These are phyloP conservation scores for Stylophora pistillata DNA, from an alignment of 64 coral and sea anemone species.

Conservation along the genomic window DNA sequence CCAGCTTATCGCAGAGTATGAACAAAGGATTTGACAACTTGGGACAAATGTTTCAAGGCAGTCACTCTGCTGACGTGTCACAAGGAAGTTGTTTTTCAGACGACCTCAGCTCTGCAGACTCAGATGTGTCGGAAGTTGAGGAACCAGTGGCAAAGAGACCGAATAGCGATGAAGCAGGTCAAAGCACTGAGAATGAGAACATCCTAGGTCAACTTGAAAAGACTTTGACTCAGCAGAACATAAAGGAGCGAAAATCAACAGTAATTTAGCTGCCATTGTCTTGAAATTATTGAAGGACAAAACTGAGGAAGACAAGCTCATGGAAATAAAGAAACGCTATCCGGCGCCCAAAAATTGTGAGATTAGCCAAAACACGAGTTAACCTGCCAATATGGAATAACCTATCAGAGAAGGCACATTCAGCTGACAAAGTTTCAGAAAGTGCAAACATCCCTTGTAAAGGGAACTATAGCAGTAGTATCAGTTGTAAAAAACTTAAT, in stretches of 20 bases:
- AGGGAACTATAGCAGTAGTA: constrained; percentile 21
- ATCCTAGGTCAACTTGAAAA: neutral
- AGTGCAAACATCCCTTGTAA: constrained; percentile 52
- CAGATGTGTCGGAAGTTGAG: too few relatives aligned
- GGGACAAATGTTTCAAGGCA: too few relatives aligned
- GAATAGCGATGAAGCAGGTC: too few relatives aligned
- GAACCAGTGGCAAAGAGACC: too few relatives aligned
- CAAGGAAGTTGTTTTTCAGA: too few relatives aligned
- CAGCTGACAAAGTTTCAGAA: constrained; percentile 28
- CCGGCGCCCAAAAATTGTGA: constrained; percentile 17
- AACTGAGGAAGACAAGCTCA: constrained; percentile 45
- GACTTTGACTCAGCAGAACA: constrained; percentile 11
- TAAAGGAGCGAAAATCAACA: constrained; percentile 7
- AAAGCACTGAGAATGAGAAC: too few relatives aligned
- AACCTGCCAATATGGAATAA: constrained; percentile 52
- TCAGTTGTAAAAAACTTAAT: constrained; percentile 30
- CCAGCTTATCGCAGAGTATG: too few relatives aligned
- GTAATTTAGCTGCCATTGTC: constrained; percentile 24
- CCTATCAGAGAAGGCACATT: constrained; percentile 34
- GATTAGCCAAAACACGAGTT: constrained; percentile 34
- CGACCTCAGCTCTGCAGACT: too few relatives aligned
- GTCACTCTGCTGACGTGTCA: too few relatives aligned
- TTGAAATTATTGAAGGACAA: constrained; percentile 29
- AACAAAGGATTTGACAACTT: too few relatives aligned
- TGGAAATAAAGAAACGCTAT: constrained; percentile 14